phyloP scores from a whole-genome alignment of 2,888 invertebrate genomes.

The Tubulanus polymorphus region DNA sequence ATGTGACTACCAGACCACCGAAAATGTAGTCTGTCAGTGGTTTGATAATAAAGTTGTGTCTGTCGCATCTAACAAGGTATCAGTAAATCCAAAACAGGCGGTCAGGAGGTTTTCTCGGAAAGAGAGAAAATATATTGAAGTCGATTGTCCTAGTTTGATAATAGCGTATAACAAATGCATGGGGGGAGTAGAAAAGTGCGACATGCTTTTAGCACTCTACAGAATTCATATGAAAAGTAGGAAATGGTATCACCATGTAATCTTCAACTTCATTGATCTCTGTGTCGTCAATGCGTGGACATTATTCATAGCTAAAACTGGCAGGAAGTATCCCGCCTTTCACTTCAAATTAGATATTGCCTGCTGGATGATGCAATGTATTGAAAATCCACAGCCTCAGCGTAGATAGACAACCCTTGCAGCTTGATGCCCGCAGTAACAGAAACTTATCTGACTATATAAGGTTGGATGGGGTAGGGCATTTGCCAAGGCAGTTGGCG shows the following conservation, averaged over 20 bases:
- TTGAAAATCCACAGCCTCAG: no score
- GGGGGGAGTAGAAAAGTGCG: neutral
- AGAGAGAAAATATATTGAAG: no score
- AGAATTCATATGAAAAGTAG: conserved; percentile 5
- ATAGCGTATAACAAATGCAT: no score
- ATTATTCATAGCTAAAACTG: no score
- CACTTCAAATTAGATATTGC: no score
- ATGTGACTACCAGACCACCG: neutral
- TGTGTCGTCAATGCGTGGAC: conserved; percentile 10
- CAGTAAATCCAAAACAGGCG: neutral
- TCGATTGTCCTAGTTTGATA: no score
- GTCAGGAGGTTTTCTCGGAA: no score
- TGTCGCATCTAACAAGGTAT: neutral
- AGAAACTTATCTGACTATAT: neutral
- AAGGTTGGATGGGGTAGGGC: neutral
- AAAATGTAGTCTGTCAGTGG: neutral
- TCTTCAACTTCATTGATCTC: conserved; percentile 10
- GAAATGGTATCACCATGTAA: conserved; percentile 9
- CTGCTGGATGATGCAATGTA: no score
- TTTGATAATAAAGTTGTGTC: conserved; percentile 2
- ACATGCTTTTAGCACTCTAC: conserved; percentile 3
- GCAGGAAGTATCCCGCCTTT: no score
- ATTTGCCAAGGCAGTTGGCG: conserved; percentile 1
- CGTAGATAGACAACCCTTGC: no score
- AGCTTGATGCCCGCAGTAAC: neutral